Conservation (phyloP, 2,113 vertebrate genomes). For the Abramis brama region DNA sequence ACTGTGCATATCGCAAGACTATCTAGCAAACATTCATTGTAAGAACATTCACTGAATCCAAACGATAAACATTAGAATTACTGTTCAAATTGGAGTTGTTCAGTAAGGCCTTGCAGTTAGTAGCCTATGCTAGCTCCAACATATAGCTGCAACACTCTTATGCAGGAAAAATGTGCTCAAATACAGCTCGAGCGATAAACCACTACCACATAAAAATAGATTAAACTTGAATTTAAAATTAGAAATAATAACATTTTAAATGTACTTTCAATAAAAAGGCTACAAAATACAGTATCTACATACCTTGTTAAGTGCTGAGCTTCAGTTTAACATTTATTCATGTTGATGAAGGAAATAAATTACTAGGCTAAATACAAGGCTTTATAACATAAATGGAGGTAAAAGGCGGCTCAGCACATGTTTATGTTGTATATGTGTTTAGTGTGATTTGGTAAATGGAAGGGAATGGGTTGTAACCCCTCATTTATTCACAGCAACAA, state of each 20-base stretch:
- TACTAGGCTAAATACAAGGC: background rate
- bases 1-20: background rate
- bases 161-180: background rate
- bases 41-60: background rate
- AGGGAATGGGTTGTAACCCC: background rate
- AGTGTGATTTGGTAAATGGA: background rate
- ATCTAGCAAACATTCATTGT: background rate
- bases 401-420: background rate
- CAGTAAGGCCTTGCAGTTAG: background rate
- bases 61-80: background rate
- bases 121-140: background rate
- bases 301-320: background rate
- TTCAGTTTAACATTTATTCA: background rate
- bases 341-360: background rate
- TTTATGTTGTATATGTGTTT: background rate
- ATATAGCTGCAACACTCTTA: background rate
- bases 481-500: slow-evolving; percentile 54
- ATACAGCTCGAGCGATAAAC: background rate
- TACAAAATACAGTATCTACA: background rate
- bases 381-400: background rate
- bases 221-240: background rate
- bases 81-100: background rate
- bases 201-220: background rate
- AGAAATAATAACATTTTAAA: background rate
- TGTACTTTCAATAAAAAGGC: too few species aligned